phyloP scores from a whole-genome alignment of 2,888 invertebrate genomes.

The Allacma fusca region DNA sequence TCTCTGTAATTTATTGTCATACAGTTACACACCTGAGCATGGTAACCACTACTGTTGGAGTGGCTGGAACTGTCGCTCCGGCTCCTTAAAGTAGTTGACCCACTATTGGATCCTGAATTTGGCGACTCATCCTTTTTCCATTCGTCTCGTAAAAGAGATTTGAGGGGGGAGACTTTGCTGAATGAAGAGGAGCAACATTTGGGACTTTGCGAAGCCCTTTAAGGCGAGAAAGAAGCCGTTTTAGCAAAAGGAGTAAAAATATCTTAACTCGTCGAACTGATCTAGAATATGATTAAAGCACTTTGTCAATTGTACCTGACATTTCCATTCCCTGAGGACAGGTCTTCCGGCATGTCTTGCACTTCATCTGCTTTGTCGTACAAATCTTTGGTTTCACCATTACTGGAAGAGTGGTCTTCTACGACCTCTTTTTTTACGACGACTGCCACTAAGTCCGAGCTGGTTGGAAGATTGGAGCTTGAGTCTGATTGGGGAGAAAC shows the following conservation, averaged over 20 bases:
- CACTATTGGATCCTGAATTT: conserved; percentile 40
- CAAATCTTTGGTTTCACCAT: conserved; percentile 53
- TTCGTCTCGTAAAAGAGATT: conserved; percentile 84
- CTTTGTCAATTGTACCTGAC: conserved; percentile 10
- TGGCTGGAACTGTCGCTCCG: conserved; percentile 38
- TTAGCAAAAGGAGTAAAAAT: too few relatives aligned
- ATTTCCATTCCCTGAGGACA: conserved; percentile 43
- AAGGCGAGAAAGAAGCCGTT: too few relatives aligned
- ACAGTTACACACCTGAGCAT: conserved; percentile 31
- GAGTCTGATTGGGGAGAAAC: conserved; percentile 83
- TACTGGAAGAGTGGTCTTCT: conserved; percentile 49
- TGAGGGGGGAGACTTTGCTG: conserved; percentile 76
- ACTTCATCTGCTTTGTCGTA: conserved; percentile 46
- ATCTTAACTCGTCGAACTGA: too few relatives aligned
- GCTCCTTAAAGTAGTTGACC: conserved; percentile 36
- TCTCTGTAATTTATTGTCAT: background rate
- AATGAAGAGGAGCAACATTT: conserved; percentile 56
- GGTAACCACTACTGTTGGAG: conserved; percentile 31
- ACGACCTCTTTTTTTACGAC: conserved; percentile 58
- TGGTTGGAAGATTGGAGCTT: conserved; percentile 76
- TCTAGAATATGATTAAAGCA: background rate
- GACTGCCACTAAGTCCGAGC: conserved; percentile 64
- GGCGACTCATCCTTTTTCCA: conserved; percentile 72
- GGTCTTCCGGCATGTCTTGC: conserved; percentile 61
- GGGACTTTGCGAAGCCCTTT: conserved; percentile 51